Evolutionary conservation across 2,113 vertebrate genomes (phyloP).

Genomic region (Mugil cephalus): DNA sequence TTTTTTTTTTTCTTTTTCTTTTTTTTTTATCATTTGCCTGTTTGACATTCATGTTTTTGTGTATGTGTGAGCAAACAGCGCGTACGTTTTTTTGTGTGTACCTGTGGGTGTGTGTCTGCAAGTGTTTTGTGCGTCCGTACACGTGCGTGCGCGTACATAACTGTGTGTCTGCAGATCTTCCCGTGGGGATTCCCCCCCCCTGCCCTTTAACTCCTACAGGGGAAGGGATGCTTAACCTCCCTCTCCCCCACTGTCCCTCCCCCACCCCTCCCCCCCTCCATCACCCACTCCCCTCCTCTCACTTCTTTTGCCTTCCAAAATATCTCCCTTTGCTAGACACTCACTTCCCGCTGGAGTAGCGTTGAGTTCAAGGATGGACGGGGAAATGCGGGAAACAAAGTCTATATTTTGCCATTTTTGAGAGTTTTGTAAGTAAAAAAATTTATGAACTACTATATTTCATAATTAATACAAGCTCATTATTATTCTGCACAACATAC

Average conservation of each 20-base stretch:
- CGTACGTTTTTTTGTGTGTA: slow-evolving; percentile 40
- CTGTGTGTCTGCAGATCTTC: slow-evolving; percentile 52
- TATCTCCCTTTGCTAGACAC: slow-evolving; percentile 31
- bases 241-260: slow-evolving; percentile 32
- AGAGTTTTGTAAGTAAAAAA: slow-evolving; percentile 8
- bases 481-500: not conserved
- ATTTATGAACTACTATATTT: slow-evolving; percentile 7
- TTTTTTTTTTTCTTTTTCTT: no score
- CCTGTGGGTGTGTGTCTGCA: slow-evolving; percentile 31
- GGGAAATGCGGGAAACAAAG: slow-evolving; percentile 9
- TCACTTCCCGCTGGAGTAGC: slow-evolving; percentile 18
- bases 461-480: not conserved
- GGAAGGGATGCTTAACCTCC: slow-evolving; percentile 66
- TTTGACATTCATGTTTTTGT: slow-evolving; percentile 53
- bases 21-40: slow-evolving; percentile 3
- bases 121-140: slow-evolving; percentile 28
- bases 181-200: slow-evolving; percentile 66
- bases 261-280: slow-evolving; percentile 12
- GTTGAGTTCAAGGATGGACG: slow-evolving; percentile 26
- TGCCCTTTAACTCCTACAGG: slow-evolving; percentile 61
- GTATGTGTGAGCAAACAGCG: slow-evolving; percentile 14
- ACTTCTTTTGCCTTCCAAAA: slow-evolving; percentile 27
- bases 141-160: slow-evolving; percentile 47
- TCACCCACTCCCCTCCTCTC: slow-evolving; percentile 34
- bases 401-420: not conserved